Conservation (phyloP, 2,888 invertebrate species). For the Julus scandinavius region DNA sequence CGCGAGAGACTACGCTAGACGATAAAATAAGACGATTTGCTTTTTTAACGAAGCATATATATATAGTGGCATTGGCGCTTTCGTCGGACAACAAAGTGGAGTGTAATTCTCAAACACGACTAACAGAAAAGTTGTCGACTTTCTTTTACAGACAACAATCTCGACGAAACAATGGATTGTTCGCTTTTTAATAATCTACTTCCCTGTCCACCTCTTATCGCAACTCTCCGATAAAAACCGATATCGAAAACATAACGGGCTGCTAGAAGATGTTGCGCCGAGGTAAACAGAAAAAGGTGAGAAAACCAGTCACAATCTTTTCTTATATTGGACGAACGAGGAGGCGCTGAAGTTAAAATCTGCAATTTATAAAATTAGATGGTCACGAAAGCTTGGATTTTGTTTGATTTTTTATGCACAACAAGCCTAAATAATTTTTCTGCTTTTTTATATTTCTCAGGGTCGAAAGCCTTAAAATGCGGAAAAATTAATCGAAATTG, state of each 20-base stretch:
- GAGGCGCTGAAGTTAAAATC: too few species aligned
- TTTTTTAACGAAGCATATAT: neutral
- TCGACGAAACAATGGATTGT: neutral
- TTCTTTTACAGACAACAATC: neutral
- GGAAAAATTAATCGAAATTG: too few species aligned
- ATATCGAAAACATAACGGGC: neutral
- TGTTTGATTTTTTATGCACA: too few species aligned
- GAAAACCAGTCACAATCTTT: neutral
- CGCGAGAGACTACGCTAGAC: neutral
- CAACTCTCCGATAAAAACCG: neutral
- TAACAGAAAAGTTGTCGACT: neutral
- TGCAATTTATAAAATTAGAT: too few species aligned
- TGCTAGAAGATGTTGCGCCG: neutral
- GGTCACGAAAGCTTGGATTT: too few species aligned
- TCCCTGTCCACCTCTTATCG: neutral
- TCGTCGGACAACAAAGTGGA: neutral
- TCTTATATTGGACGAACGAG: too few species aligned
- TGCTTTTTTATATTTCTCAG: too few species aligned
- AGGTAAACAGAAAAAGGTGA: neutral
- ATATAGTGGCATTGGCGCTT: neutral
- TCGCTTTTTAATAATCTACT: neutral
- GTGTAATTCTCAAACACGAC: neutral
- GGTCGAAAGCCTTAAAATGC: too few species aligned
- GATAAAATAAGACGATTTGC: constrained; percentile 37
- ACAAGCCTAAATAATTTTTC: too few species aligned